phyloP scores from a whole-genome alignment of 2,888 invertebrate species.

The Diadegma fenestrale region DNA sequence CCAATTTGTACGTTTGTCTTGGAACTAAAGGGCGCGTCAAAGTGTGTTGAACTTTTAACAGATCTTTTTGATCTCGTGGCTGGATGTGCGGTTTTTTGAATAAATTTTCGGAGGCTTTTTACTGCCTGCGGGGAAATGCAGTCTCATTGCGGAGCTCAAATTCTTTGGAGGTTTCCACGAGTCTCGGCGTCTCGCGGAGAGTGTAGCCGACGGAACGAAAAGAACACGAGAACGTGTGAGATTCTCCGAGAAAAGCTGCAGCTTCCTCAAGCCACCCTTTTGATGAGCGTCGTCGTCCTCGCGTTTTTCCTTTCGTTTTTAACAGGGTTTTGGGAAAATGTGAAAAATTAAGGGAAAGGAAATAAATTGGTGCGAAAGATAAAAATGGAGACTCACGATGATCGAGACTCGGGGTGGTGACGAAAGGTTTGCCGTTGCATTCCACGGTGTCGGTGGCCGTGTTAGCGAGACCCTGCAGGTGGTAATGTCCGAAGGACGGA shows the following conservation, averaged over 20 bases:
- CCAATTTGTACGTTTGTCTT: constrained; percentile 30
- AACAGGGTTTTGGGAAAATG: neutral
- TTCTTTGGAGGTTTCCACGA: neutral
- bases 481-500: constrained; percentile 84
- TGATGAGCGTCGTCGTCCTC: neutral
- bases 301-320: neutral
- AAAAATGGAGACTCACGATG: constrained; percentile 77
- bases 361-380: constrained; percentile 26
- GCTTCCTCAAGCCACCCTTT: neutral
- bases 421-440: constrained; percentile 81
- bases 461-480: constrained; percentile 83
- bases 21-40: neutral
- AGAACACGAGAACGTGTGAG: too few species aligned
- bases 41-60: neutral
- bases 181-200: neutral
- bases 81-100: constrained; percentile 35
- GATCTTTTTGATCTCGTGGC: constrained; percentile 14
- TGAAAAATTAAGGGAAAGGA: neutral
- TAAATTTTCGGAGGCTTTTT: constrained; percentile 40
- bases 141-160: constrained; percentile 25
- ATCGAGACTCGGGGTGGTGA: constrained; percentile 78
- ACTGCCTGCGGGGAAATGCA: constrained; percentile 27
- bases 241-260: too few species aligned
- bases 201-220: constrained; percentile 62
- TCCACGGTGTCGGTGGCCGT: constrained; percentile 79